Evolutionary conservation across 2,888 invertebrate genomes (phyloP), one percentile per base, ranked within the genome.

Genomic region (Marasmarcha lunaedactyla): DNA sequence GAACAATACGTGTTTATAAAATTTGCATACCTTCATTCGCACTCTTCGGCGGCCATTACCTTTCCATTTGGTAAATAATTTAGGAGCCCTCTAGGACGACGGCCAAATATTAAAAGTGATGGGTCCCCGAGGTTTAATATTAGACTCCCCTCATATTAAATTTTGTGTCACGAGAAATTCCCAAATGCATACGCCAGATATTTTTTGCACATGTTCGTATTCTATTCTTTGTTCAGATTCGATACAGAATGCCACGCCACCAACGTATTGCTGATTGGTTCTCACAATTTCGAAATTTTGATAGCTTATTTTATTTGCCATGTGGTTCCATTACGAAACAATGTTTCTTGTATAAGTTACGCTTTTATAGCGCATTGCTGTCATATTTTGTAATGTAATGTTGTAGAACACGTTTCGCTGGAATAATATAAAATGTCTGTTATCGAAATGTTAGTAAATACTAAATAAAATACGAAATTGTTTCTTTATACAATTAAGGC

Each of bases 141-240:
- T 74, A 73, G 74, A 78, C 77, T 71, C 79, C 83, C 83, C 79
- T 72, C 71, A 78, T 74, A 81, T 83, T 79, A 81, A 81, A 83
- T 81, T 79, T 74, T 78, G 70, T 78, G 79, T 77, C 81, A 78
- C 78, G 78, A 71, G 72, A 72, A 78, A 81, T 79, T 83, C 83
- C 83, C 81, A 78, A 79, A 81, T 78, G 81, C 73, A 81, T 72
- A 72, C 69, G 71, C 65, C 67, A 71, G 70, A 78, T 78, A 79
- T 81, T 81, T 81, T 83, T 79, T 77, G 83, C 83, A 83, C 81
- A 83, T 83, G 83, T 81, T 81, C 79, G 70, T 73, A 76, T 79
- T 77, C 56, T 63, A 52, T 62, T 71, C 57, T 71, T 79, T 81
- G 78, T 81, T 58, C 61, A 52, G 59, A 70, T 83, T 81, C 77